Base-by-base conservation (phyloP, 2,888 invertebrate genomes). In the Sinodicranocentrus sp. region DNA sequence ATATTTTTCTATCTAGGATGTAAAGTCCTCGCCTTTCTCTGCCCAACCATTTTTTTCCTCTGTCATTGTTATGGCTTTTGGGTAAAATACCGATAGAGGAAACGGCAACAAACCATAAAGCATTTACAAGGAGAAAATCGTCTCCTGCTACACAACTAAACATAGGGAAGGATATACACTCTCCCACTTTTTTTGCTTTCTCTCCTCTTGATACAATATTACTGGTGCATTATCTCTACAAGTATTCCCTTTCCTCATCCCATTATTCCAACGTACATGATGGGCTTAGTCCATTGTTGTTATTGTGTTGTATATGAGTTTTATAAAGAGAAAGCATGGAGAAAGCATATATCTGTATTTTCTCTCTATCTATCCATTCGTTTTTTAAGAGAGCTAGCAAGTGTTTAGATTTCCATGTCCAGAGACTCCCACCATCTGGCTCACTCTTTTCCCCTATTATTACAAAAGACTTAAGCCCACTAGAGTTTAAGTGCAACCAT, bases 61-160 rank as follows among this genome's bases (percentile, higher is more conserved):
- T 48, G 48, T 76, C 76, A 67, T 76, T 76, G 76, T 76, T 76
- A 67, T 76, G 65, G 54, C 57, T 67, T 54, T 54, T 67, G 76
- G 43, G 25, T 67, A 67, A 76, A 76, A 65, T 67, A 76, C 76
- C 76, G 67, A 76, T 76, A 67, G 67, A 76, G 76, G 76, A 76
- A 76, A 76, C 76, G 54, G 67, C 76, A 78, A 59, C 52, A 44
- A 78, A 61, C 78, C 78, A 70, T 78, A 78, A 78, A 78, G 78
- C 78, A 70, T 78, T 78, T 70, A 70, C 59, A 78, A 59, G 25
- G 57, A 8, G n/a, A n/a, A n/a, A n/a, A n/a, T n/a, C n/a, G n/a
- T n/a, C n/a, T n/a, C n/a, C n/a, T n/a, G n/a, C n/a, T n/a, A n/a
- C n/a, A n/a, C n/a, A n/a, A n/a, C n/a, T n/a, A n/a, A 33, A 33